Evolutionary conservation across 2,113 vertebrate species (phyloP).

Genomic region (Dasypus novemcinctus): DNA sequence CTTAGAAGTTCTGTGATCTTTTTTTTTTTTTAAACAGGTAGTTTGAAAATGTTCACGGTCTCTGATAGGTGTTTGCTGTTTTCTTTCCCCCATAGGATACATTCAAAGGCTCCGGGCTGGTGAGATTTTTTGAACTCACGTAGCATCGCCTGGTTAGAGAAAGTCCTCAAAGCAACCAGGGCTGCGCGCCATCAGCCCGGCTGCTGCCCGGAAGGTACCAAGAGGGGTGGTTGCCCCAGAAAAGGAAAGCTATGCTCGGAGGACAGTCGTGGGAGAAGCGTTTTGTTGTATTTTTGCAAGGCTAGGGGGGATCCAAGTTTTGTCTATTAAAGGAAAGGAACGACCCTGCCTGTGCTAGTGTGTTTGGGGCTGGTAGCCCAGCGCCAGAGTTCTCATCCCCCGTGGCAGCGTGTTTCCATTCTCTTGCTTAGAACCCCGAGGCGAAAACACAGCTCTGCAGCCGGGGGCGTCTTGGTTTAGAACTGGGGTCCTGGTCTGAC

Average conservation of each 20-base stretch:
- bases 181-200: background rate
- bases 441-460: background rate
- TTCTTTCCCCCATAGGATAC: background rate
- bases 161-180: background rate
- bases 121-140: background rate
- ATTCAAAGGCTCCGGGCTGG: background rate
- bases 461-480: background rate
- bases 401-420: background rate
- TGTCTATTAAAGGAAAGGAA: constrained; percentile 52
- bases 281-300: constrained; percentile 51
- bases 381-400: accelerated
- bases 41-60: background rate
- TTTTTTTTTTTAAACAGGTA: background rate
- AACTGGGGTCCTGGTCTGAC: background rate
- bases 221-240: background rate
- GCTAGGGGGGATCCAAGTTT: background rate
- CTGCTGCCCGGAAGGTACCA: background rate
- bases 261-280: background rate
- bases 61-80: background rate
- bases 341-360: background rate
- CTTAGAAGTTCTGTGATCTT: background rate
- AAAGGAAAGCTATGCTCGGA: background rate
- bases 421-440: background rate
- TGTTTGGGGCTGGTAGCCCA: background rate
- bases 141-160: background rate